Evolutionary conservation across 2,797 vertebrate genomes (phyloP).

Genomic region (Anomalospiza imberbis): DNA sequence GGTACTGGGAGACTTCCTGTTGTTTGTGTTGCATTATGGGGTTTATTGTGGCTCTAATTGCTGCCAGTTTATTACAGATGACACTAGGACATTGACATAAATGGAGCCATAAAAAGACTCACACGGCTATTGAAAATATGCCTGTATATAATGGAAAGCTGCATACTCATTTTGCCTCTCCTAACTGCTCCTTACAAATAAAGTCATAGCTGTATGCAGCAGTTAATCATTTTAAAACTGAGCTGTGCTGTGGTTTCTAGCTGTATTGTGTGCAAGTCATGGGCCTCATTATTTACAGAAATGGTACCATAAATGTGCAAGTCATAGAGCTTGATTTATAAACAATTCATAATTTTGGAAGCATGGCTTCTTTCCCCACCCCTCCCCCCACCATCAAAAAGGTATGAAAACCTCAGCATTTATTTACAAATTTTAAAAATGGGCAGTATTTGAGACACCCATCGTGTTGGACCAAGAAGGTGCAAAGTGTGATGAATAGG

Average conservation of each 20-base stretch:
- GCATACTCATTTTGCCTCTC: constrained; percentile 84
- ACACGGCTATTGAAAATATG: constrained; percentile 87
- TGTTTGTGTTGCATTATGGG: constrained; percentile 91
- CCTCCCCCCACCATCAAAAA: neutral
- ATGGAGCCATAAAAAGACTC: constrained; percentile 89
- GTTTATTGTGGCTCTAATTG: constrained; percentile 91
- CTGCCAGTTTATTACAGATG: constrained; percentile 91
- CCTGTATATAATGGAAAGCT: constrained; percentile 86
- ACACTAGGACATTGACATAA: constrained; percentile 91
- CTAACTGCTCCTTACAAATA: constrained; percentile 87
- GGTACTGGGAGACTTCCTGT: constrained; percentile 90
- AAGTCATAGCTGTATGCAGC: constrained; percentile 82
- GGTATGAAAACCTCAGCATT: constrained; percentile 30
- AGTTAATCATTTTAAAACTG: constrained; percentile 87
- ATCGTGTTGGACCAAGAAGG: neutral
- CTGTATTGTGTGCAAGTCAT: constrained; percentile 81
- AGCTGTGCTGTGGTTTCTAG: constrained; percentile 82
- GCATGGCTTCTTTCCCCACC: constrained; percentile 1
- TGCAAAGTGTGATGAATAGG: neutral
- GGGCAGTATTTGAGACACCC: neutral
- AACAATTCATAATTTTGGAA: constrained; percentile 80
- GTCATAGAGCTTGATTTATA: constrained; percentile 81
- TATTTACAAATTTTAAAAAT: constrained; percentile 2
- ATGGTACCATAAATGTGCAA: constrained; percentile 80
- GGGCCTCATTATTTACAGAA: constrained; percentile 84